Conservation (phyloP, 2,888 invertebrate genomes). For the Holacanthella duospinosa region DNA sequence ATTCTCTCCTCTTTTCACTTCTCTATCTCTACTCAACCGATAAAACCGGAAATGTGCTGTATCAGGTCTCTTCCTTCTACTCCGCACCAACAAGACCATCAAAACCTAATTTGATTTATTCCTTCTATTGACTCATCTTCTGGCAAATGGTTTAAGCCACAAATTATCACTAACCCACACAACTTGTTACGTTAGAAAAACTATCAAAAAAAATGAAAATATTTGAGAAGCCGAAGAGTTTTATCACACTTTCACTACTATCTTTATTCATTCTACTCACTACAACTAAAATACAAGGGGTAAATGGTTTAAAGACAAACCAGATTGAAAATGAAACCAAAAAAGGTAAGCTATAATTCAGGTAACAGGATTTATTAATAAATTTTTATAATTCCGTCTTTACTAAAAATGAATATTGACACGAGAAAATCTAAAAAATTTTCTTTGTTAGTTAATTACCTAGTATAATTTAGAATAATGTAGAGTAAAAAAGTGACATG, state of each 20-base stretch:
- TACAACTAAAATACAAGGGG: too few species aligned
- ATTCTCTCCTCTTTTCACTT: not conserved
- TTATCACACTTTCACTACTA: too few species aligned
- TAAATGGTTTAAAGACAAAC: not conserved
- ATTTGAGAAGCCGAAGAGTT: too few species aligned
- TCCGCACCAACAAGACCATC: not conserved
- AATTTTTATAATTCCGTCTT: not conserved
- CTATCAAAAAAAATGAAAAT: not conserved
- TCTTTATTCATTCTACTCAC: too few species aligned
- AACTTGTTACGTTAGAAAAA: too few species aligned
- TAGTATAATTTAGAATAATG: too few species aligned
- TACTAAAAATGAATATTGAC: too few species aligned
- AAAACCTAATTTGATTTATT: not conserved
- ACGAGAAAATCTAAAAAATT: too few species aligned
- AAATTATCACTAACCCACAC: too few species aligned
- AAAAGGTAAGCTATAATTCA: conserved; percentile 1
- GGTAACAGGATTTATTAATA: not conserved
- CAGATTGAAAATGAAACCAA: conserved; percentile 10
- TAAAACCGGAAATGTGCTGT: not conserved
- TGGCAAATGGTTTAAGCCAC: too few species aligned
- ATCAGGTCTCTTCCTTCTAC: not conserved
- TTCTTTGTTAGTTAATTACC: too few species aligned
- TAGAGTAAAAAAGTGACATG: too few species aligned
- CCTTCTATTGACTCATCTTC: not conserved
- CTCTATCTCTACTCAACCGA: not conserved